phyloP scores from a whole-genome alignment of 2,113 vertebrate genomes.

The Aramus guarauna region DNA sequence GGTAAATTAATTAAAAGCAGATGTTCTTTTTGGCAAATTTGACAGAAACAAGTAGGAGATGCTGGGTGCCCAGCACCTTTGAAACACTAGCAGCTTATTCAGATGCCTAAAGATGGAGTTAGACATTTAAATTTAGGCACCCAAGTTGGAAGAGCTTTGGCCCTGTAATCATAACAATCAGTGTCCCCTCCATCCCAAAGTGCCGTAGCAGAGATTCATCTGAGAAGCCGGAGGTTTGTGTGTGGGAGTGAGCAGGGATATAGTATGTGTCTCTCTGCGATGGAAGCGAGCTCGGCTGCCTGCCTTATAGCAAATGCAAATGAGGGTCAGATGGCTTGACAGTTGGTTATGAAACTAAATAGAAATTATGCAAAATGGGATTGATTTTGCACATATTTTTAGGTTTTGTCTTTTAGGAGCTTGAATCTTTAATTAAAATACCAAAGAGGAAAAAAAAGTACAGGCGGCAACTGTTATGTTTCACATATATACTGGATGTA shows the following conservation, averaged over 20 bases:
- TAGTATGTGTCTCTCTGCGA: background rate
- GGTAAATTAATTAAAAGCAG: slow-evolving; percentile 23
- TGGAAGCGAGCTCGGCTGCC: background rate
- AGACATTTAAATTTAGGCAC: background rate
- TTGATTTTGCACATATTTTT: slow-evolving; percentile 48
- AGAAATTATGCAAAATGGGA: slow-evolving; percentile 57
- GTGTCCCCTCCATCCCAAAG: background rate
- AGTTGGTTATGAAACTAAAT: slow-evolving; percentile 32
- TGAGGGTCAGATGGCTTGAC: slow-evolving; percentile 44
- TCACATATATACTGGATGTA: slow-evolving; percentile 11
- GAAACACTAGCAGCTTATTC: background rate
- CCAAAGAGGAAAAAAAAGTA: background rate
- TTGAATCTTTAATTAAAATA: slow-evolving; percentile 67
- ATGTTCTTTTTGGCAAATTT: slow-evolving; percentile 43
- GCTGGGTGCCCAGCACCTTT: background rate
- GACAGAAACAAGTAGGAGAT: background rate
- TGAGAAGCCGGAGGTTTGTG: background rate
- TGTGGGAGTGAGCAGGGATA: background rate
- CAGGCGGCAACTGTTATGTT: slow-evolving; percentile 26
- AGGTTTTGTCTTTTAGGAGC: slow-evolving; percentile 52
- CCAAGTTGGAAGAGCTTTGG: background rate
- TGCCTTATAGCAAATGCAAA: slow-evolving; percentile 39
- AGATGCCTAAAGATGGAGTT: background rate
- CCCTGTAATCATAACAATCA: background rate
- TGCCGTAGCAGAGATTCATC: background rate